phyloP scores from a whole-genome alignment of 2,888 invertebrate species.

The Latrodectus elegans region DNA sequence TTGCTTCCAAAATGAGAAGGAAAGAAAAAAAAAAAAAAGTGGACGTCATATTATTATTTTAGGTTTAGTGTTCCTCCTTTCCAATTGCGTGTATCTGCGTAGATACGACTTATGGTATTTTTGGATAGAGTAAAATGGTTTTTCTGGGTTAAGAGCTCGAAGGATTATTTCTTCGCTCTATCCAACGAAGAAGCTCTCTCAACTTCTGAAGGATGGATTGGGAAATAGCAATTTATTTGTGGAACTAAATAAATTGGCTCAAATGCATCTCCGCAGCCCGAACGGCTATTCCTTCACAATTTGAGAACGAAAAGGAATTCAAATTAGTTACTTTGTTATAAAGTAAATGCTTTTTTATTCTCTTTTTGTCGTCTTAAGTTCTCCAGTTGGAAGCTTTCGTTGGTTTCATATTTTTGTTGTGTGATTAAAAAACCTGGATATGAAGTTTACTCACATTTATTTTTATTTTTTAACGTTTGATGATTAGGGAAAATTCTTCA shows the following conservation, averaged over 20 bases:
- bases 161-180: background rate
- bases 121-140: background rate
- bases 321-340: background rate
- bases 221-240: slow-evolving; percentile 5
- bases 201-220: background rate
- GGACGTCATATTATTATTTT: slow-evolving; percentile 26
- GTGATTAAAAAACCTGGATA: no score
- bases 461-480: no score
- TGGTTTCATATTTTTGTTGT: no score
- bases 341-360: background rate
- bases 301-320: background rate
- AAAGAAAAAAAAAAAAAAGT: background rate
- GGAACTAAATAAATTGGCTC: slow-evolving; percentile 1
- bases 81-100: background rate
- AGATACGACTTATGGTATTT: slow-evolving; percentile 3
- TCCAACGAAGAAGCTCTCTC: background rate
- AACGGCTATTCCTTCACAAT: background rate
- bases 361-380: background rate
- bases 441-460: no score
- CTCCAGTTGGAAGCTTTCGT: no score
- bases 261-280: background rate
- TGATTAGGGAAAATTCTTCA: no score
- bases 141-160: background rate
- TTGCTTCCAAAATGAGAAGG: background rate
- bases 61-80: slow-evolving; percentile 13